Evolutionary conservation across 1,140 invertebrate species (phyloP), one percentile per base, ranked within the genome.

Genomic region (Eciton burchellii): DNA sequence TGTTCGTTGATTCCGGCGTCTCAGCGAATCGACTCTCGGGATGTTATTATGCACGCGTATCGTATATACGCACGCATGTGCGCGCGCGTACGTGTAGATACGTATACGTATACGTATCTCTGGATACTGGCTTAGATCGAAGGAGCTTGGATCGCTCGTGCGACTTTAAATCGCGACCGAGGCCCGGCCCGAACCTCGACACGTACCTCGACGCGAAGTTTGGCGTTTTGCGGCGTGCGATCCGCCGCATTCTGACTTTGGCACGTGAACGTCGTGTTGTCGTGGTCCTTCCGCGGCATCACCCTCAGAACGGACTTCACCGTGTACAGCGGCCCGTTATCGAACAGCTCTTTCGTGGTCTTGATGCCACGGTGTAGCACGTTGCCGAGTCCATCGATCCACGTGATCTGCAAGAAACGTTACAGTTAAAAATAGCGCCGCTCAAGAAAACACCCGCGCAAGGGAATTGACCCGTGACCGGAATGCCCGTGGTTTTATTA

Each of bases 191-290:
- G 21, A n/a, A 1, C 3, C 16, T 52, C 9, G 1, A 77, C 74
- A 92, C 91, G 94, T 89, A 97, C 97, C 95, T 97, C 96, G 49
- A 98, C 95, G 77, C 96, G 95, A 35, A 98, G 95, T 91, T 96
- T 97, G 6, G 97, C 97, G 87, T 96, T 97, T 89, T 97, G 95
- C 89, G 97, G 97, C 11, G 96, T 97, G 82, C 97, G 94, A 92
- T 98, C 97, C 8, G 97, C 97, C 0, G 96, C 96, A 90, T 98
- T 98, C 92, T 98, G 97, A 63, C 97, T 97, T 93, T 98, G 97
- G 93, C 98, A 99, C 21, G 97, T 98, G 88, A 99, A 97, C 19
- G 96, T 97, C 84, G 97, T 97, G 89, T 98, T 98, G 93, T 99
- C 97, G 93, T 99, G 97, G 29, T 96, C 95, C 93, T 97, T 97